Evolutionary conservation across 2,888 invertebrate genomes (phyloP), one percentile per base, ranked within the genome.

Genomic region (Agrotis exclamationis): DNA sequence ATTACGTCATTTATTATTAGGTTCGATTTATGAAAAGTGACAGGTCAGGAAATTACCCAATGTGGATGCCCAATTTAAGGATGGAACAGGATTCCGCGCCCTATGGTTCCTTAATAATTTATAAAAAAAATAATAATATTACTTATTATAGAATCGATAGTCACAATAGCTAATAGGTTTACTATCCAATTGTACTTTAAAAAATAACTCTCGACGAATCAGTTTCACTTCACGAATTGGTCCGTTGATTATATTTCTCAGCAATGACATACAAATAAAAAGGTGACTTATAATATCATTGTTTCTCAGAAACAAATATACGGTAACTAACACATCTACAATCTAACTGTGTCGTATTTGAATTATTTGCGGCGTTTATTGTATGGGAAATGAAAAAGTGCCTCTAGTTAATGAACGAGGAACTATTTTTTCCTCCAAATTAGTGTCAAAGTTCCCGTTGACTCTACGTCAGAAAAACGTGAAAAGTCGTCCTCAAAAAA

Each of bases 21-120:
- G 54, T 64, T 67, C 63, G 64, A 75, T 74, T 78, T 80, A 80
- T 79, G 75, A 63, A 59, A 63, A 68, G 57, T 75, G 56, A 67
- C 77, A 59, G 57, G 53, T 50, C 63, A 51, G 76, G 63, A 79
- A 76, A 76, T 74, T 63, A 57, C 50, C 20, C n/a, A n/a, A n/a
- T n/a, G 1, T 48, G 44, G 28, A 58, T n/a, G 47, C 45, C 16
- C 22, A 54, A n/a, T 69, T 44, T 56, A 57, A 76, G 48, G 47
- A 76, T 75, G 50, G 50, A 53, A 58, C 39, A 73, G 72, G 74
- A 74, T 48, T 33, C 54, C 47, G 22, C 54, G 28, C 20, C 33
- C 4, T 0, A 63, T 74, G 0, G 13, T 13, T 16, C 2, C 9
- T 44, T 24, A 1, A 16, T 24, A 1, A 16, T 14, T 47, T 54